Evolutionary conservation across 2,888 invertebrate genomes (phyloP), one percentile per base, ranked within the genome.

Genomic region (Lochmaea capreae): DNA sequence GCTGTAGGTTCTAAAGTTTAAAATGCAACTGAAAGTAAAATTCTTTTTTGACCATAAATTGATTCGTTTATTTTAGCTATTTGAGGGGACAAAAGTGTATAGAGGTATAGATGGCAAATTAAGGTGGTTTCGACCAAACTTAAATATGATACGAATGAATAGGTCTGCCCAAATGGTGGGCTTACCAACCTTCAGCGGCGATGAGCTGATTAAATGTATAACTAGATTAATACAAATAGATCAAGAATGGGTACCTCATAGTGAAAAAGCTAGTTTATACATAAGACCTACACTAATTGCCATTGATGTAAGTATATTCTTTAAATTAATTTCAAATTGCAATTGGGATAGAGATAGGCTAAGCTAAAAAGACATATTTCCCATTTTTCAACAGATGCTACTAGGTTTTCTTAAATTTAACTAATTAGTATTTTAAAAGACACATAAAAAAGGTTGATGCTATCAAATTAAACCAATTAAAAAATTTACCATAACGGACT

Each of bases 51-150:
- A 18, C 14, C n/a, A 63, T 26, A 18, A 26, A 33, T 9, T 39
- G 33, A 39, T 9, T 33, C 33, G 33, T 65, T 65, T 73, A 8
- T 78, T 76, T 66, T 88, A 99, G 97, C 89, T 98, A 78, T 99
- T 99, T 86, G 99, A 99, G 90, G 99, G 99, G 69, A 92, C 98
- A 92, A 99, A 99, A 88, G 98, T 98, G 0, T 99, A 96, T 88
- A 91, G 97, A 80, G 97, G 98, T 10, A 91, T 92, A 12, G 98
- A 99, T 88, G 95, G 95, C 72, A 94, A 93, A 88, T 95, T 99
- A 79, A 90, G 98, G 80, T 89, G 99, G 83, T 99, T 99, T 88
- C 93, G 99, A 67, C 99, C 99, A 0, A 95, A 97, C 70, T 89
- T 97, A 85, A 99, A 99, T 87, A 97, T 99, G 95, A 91, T 92